A percentile compares a stretch with the other conserved stretches of the same genome.
These are phyloP conservation scores for Helicoverpa assulta DNA, from an alignment of 2,888 invertebrate species.

Conservation along the genomic window DNA sequence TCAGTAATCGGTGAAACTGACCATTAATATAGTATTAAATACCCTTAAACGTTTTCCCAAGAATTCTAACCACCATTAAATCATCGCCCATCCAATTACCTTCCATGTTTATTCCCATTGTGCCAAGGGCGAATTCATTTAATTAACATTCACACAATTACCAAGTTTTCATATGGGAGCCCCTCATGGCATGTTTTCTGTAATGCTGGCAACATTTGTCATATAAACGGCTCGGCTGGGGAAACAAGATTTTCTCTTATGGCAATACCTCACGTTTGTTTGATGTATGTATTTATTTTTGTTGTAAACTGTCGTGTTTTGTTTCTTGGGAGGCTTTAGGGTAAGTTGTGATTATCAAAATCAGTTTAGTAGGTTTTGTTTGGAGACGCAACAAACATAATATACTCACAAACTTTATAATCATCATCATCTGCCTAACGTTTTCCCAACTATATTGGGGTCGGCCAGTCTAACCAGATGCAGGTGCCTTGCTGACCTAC, in stretches of 20 bases:
- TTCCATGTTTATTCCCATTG: neutral
- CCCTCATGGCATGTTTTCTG: constrained; percentile 24
- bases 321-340: neutral
- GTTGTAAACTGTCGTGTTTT: neutral
- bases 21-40: no score
- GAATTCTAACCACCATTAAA: neutral
- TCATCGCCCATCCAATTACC: neutral
- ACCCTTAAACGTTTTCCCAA: no score
- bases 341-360: neutral
- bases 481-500: no score
- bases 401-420: no score
- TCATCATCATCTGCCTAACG: no score
- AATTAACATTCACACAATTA: constrained; percentile 33
- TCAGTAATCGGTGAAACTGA: no score
- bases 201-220: constrained; percentile 36
- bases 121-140: constrained; percentile 7
- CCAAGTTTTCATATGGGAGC: constrained; percentile 33
- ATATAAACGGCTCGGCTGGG: constrained; percentile 42
- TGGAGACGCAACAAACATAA: no score
- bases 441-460: no score
- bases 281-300: constrained; percentile 24
- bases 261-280: constrained; percentile 20
- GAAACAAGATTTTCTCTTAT: constrained; percentile 37
- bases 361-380: no score
- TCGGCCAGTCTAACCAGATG: no score